Percentiles rank a stretch among this genome's conserved stretches.
Conservation (phyloP, 2,888 invertebrate species). For the Liposcelis brunnea region DNA sequence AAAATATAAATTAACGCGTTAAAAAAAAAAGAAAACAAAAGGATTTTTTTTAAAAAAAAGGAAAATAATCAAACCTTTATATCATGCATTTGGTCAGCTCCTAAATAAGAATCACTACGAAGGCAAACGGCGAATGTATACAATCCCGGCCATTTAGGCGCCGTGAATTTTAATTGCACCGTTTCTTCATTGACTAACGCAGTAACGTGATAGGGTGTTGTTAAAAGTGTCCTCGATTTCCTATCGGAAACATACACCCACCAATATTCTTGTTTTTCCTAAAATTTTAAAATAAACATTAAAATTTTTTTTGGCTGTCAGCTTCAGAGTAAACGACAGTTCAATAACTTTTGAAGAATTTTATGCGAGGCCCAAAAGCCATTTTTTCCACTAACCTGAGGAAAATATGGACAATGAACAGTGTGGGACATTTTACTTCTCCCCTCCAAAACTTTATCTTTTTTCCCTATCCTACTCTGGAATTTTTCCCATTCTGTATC, state of each 20-base stretch:
- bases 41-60: background rate
- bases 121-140: conserved; percentile 88
- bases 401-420: conserved; percentile 95
- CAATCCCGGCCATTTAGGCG: conserved; percentile 82
- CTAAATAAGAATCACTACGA: conserved; percentile 92
- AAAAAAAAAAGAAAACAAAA: conserved; percentile 1
- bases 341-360: no score
- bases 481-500: conserved; percentile 90
- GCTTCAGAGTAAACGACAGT: no score
- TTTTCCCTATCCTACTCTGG: conserved; percentile 70
- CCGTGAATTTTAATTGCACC: conserved; percentile 89
- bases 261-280: conserved; percentile 96
- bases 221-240: conserved; percentile 76
- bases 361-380: no score
- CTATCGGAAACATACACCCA: conserved; percentile 98
- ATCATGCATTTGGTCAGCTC: conserved; percentile 88
- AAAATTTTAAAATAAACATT: background rate
- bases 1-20: conserved; percentile 17
- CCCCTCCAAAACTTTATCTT: conserved; percentile 76
- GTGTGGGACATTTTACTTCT: conserved; percentile 85
- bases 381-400: conserved; percentile 59
- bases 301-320: background rate
- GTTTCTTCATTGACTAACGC: conserved; percentile 79
- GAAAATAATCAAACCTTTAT: conserved; percentile 44
- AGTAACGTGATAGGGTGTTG: conserved; percentile 86